Evolutionary conservation across 92 coral and sea anemone species (phyloP), one percentile per base, ranked within the genome.

Genomic region (Parazoanthus atlanticus): DNA sequence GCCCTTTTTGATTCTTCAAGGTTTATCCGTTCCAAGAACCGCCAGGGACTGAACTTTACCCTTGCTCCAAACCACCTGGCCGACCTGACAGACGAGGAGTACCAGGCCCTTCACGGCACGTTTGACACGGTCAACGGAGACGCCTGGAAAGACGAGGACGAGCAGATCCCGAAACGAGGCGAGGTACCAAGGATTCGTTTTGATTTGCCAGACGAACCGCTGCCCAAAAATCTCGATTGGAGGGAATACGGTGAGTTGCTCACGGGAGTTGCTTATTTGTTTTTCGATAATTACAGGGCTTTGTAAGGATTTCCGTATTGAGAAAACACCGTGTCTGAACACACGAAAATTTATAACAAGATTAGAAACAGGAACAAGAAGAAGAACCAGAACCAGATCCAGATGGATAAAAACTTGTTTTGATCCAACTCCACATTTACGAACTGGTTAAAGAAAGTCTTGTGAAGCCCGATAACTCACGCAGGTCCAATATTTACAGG

Each of bases 211-310:
- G 80, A 74, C 9, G 79, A 90, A 74, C 87, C 92, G 9, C 52
- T 90, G 67, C 92, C 92, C 12, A 88, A 90, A 67, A 80, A 73
- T 25, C 71, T 90, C 43, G 92, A 90, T 73, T 90, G 92, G 92
- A 73, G 92, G 52, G 92, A 90, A 25, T 90, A 90, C 25, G 92
- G 92, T 90, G 64, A 29, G 80, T 43, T 77, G 61, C 12, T 52
- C 2, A 52, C 21, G 21, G 58, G 19, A 52, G 21, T 46, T 11
- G 0, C 43, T 40, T 40, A 4, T 4, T 40, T 40, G 6, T 40
- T 40, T 40, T 40, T 40, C 49, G 49, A 46, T 46, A 46, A 46
- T 46, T 40, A 40, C 43, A 46, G 49, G 12, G 12, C 1, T 8
- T 13, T 49, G 8, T 49, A 12, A 49, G 17, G 56, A 49, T 49